Base-by-base conservation (phyloP, 2,888 invertebrate species). In the Xylota segnis region DNA sequence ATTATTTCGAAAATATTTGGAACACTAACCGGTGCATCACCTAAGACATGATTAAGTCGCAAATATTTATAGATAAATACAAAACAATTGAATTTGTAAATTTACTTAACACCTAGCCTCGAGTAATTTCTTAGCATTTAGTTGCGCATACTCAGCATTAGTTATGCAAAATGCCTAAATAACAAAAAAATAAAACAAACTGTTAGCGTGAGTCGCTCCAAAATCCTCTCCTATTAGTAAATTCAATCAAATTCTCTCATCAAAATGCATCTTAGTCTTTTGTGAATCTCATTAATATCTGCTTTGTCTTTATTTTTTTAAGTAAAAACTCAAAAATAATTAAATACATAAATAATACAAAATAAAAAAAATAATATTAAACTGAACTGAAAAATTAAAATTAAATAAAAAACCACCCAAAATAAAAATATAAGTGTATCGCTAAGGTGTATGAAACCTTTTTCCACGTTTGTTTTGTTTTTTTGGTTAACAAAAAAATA, bases 221-320 rank as follows among this genome's bases (percentile, higher is more conserved):
- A 65, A 50, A 37, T 23, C n/a, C n/a, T 40, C 27, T 76, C 72
- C 72, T 86, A 40, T 86, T 86, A 86, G 86, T 82, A 72, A 1
- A 52, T 37, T 16, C 37, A 71, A 58, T 18, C 76, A 86, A 66
- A 6, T 43, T 54, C 75, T 61, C 52, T 71, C 66, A 68, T 79
- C 34, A 81, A 75, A 84, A 84, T 76, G 82, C 82, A 77, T 86
- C 86, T 86, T 86, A 86, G 86, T 86, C 86, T 86, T 56, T 82
- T 86, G 86, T 86, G 86, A 86, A 86, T 86, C 77, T 68, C 71
- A 86, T 75, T 61, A 81, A 68, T 61, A 75, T 68, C 71, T 82
- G 56, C 72, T 66, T 83, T 32, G n/a, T 52, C 29, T 47, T 5
- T 54, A 63, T 32, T n/a, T 52, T 37, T 47, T 5, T 54, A 63